phyloP scores from a whole-genome alignment of 2,113 vertebrate species.

The Embiotoca jacksoni region DNA sequence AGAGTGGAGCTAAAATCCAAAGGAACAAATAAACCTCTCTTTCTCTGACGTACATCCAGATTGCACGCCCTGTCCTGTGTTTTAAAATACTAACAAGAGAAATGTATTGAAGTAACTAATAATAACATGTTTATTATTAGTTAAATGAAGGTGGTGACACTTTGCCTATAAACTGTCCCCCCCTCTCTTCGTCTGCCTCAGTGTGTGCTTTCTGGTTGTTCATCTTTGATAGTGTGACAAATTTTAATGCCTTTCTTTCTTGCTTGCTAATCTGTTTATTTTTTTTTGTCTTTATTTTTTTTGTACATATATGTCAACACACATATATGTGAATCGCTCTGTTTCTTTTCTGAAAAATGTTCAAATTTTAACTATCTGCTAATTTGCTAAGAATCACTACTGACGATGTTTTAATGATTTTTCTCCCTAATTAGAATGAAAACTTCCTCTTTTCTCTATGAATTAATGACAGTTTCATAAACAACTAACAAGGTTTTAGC shows the following conservation, averaged over 20 bases:
- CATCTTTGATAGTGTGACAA: slow-evolving; percentile 89
- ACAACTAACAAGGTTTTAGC: background rate
- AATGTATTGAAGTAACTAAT: slow-evolving; percentile 78
- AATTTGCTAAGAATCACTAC: slow-evolving; percentile 69
- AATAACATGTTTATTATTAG: slow-evolving; percentile 85
- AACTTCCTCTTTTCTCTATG: slow-evolving; percentile 78
- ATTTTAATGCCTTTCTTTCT: slow-evolving; percentile 84
- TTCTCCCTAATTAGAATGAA: slow-evolving; percentile 52
- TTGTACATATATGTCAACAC: slow-evolving; percentile 78
- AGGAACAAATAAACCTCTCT: slow-evolving; percentile 82
- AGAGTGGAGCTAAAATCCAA: slow-evolving; percentile 89
- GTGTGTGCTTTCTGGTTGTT: slow-evolving; percentile 93
- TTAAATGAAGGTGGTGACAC: slow-evolving; percentile 84
- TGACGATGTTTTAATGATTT: slow-evolving; percentile 70
- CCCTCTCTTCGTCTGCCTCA: slow-evolving; percentile 78
- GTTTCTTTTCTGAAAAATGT: slow-evolving; percentile 78
- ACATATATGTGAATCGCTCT: slow-evolving; percentile 80
- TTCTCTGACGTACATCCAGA: slow-evolving; percentile 94
- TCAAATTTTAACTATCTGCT: slow-evolving; percentile 65
- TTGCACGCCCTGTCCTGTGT: slow-evolving; percentile 89
- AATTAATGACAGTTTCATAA: slow-evolving; percentile 15
- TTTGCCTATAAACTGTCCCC: slow-evolving; percentile 83
- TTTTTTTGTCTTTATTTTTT: slow-evolving; percentile 68
- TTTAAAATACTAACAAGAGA: slow-evolving; percentile 83
- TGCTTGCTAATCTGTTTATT: slow-evolving; percentile 79